Conservation (phyloP, 2,113 vertebrate species). For the Dryoscopus gambensis region DNA sequence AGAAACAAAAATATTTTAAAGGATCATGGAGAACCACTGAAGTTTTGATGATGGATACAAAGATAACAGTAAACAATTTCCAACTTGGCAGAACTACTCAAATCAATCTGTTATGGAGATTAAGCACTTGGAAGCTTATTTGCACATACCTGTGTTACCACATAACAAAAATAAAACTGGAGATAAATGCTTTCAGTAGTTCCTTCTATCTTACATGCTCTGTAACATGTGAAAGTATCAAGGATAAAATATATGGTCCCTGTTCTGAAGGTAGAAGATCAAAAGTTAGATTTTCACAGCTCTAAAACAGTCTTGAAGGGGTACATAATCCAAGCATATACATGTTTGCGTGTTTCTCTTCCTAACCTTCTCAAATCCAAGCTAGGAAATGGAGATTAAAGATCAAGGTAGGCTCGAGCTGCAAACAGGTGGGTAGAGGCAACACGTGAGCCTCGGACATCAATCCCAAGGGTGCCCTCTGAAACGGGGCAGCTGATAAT, state of each 20-base stretch:
- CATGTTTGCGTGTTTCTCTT: fast-evolving
- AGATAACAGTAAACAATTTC: background rate
- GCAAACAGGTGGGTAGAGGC: background rate
- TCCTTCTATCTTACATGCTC: background rate
- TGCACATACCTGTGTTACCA: background rate
- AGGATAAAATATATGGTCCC: background rate
- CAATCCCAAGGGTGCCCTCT: background rate
- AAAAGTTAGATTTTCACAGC: background rate
- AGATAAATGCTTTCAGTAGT: background rate
- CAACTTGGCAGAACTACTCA: background rate
- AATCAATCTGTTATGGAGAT: background rate
- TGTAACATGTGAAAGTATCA: background rate
- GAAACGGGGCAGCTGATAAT: background rate
- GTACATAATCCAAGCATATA: background rate
- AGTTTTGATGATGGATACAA: background rate
- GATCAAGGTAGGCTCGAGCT: background rate
- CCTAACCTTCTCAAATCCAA: background rate
- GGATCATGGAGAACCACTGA: background rate
- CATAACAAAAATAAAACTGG: background rate
- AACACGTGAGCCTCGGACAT: fast-evolving
- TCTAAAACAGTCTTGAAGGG: background rate
- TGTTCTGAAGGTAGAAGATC: background rate
- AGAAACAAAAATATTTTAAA: background rate
- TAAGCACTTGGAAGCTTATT: background rate
- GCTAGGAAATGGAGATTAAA: background rate